Evolutionary conservation across 2,888 invertebrate genomes (phyloP), one percentile per base, ranked within the genome.

Genomic region (Exephanes ischioxanthus): DNA sequence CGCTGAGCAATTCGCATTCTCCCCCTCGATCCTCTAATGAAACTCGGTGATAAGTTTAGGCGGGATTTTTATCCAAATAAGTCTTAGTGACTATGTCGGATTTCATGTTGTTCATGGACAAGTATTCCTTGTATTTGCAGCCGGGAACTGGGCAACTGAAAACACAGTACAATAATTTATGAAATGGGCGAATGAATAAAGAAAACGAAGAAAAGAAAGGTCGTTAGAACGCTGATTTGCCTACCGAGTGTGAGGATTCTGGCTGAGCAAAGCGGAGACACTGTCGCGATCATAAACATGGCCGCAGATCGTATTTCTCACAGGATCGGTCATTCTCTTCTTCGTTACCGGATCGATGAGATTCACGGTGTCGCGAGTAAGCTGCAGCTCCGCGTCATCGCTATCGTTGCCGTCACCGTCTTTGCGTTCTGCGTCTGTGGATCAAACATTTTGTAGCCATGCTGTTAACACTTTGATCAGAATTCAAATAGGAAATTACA

Each of bases 311-410:
- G 66, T 87, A 84, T 94, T 94, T 86, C 88, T 92, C 26, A 94
- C 90, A 26, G 94, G 94, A 80, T 93, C 88, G 2, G 86, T 88
- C 89, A 94, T 94, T 80, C 91, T 87, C 22, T 82, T 90, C 61
- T 94, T 94, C 2, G 92, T 90, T 63, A 94, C 92, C 41, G 94
- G 94, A 89, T 94, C 94, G 16, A 94, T 92, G 4, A 91, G 83
- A 80, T 90, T 93, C 19, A 93, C 72, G 11, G 73, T 61, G 0
- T 88, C 83, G 14, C 89, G 80, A 5, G 89, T 90, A 45, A 93
- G 66, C 75, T 88, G 88, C 30, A 94, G 53, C 26, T 93, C 92
- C 0, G 16, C 68, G 30, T 90, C 90, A 7, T 91, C 92, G 1
- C 41, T 70, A n/a, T 87, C 83, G 3, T 41, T 71, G 4, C 14